phyloP scores from a whole-genome alignment of 2,797 vertebrate genomes.

The Anguilla pacifica region DNA sequence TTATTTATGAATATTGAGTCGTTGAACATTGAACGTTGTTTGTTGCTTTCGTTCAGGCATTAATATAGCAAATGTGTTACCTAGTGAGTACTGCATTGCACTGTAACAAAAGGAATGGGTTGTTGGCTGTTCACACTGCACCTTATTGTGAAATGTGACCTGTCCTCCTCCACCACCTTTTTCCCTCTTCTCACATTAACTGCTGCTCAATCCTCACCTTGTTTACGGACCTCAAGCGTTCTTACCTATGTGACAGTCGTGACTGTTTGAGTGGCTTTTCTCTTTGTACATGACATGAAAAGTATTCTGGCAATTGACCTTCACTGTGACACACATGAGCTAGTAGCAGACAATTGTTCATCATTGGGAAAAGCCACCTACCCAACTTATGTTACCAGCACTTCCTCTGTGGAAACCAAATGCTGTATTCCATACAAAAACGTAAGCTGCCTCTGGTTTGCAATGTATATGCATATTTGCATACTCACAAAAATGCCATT shows the following conservation, averaged over 20 bases:
- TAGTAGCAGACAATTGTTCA: background rate
- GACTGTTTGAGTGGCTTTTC: background rate
- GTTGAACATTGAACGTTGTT: background rate
- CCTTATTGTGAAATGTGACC: conserved; percentile 33
- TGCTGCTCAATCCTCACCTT: conserved; percentile 9
- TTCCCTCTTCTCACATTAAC: conserved; percentile 6
- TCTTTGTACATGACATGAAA: background rate
- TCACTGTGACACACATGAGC: background rate
- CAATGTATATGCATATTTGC: conserved; percentile 10
- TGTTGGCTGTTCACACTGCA: conserved; percentile 17
- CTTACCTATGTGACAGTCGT: conserved; percentile 5
- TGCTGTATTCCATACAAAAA: conserved; percentile 11
- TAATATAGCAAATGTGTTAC: background rate
- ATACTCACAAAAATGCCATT: background rate
- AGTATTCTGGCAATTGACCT: background rate
- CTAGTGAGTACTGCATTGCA: background rate
- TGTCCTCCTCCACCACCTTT: conserved; percentile 3
- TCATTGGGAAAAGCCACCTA: background rate
- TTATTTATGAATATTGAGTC: background rate
- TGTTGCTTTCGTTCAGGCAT: background rate
- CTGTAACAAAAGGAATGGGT: conserved; percentile 37
- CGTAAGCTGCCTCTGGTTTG: conserved; percentile 30
- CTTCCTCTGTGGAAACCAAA: conserved; percentile 35
- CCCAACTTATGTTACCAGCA: conserved; percentile 35
- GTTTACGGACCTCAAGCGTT: conserved; percentile 38